These are phyloP conservation scores for Leptinotarsa haldemani DNA, from an alignment of 2,888 invertebrate genomes.

Conservation along the genomic window DNA sequence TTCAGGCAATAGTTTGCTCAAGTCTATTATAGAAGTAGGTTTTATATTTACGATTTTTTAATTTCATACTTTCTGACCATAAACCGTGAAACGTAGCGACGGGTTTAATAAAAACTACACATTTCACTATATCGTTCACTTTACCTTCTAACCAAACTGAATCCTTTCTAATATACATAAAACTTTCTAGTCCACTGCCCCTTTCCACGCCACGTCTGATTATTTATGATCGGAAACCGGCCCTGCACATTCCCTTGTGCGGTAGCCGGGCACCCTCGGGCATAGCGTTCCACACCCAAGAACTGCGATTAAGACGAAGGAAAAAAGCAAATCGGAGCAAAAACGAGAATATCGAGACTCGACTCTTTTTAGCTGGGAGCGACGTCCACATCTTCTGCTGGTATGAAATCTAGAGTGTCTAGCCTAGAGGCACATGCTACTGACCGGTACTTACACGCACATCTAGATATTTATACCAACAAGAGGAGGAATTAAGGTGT, in stretches of 20 bases:
- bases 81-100: not conserved
- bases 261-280: conserved; percentile 34
- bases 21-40: too few relatives aligned
- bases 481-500: conserved; percentile 37
- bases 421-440: conserved; percentile 46
- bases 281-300: conserved; percentile 48
- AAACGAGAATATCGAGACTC: conserved; percentile 44
- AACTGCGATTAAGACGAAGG: conserved; percentile 44
- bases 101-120: not conserved
- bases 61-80: not conserved
- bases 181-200: conserved; percentile 14
- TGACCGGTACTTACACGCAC: conserved; percentile 48
- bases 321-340: conserved; percentile 51
- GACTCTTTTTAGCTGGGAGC: conserved; percentile 39
- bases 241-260: conserved; percentile 37
- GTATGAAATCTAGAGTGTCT: conserved; percentile 47
- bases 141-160: conserved; percentile 10
- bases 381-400: conserved; percentile 44
- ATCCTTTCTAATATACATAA: conserved; percentile 11
- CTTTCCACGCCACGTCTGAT: conserved; percentile 18
- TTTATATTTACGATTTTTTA: not conserved
- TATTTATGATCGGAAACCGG: conserved; percentile 25
- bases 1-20: too few relatives aligned
- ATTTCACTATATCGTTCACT: conserved; percentile 11
- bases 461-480: conserved; percentile 41